Base-by-base conservation (phyloP, 1,140 invertebrate species). In the Sesamia nonagrioides region DNA sequence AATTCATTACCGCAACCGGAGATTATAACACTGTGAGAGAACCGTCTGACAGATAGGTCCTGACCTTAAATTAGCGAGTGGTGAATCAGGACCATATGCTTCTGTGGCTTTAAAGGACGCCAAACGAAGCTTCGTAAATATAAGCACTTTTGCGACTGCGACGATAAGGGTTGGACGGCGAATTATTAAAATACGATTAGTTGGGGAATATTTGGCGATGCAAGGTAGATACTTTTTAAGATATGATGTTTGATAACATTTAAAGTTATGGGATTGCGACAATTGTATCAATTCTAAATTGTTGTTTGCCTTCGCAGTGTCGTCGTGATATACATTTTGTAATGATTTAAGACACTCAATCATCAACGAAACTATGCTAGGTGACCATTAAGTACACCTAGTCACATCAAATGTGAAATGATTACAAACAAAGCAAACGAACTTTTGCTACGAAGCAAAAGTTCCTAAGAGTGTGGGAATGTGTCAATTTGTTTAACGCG, bases 311-410 rank as follows among this genome's bases (percentile, higher is more conserved):
- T 76, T 76, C 58, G 61, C 61, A 21, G 52, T 58, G 50, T 27
- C 37, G 63, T 71, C 66, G 52, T 78, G 66, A 77, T 77, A 77
- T 69, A 63, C 18, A 21, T 58, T 58, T 73, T 58, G 52, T 52
- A 54, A 68, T 48, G 69, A 27, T 40, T 33, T 45, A 17, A 15
- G 21, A 15, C 9, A 37, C 50, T n/a, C 37, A 40, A 1, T 48
- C 18, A 60, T 71, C 76, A 78, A 78, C 76, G 76, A 78, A 78
- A 61, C 48, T 77, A 76, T 50, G 21, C 11, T 58, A 58, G 52
- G 54, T 58, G 21, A 42, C 17, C 37, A 60, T 60, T 54, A n/a
- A n/a, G 17, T 7, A n/a, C 45, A 50, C 15, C n/a, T 11, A 33
- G 21, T 58, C 54, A 58, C 56, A 60, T 60, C 56, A 4, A 60